A percentile compares a stretch with the other conserved stretches of the same genome.
phyloP scores from a whole-genome alignment of 1,140 invertebrate species.

The Rhysida immarginata region DNA sequence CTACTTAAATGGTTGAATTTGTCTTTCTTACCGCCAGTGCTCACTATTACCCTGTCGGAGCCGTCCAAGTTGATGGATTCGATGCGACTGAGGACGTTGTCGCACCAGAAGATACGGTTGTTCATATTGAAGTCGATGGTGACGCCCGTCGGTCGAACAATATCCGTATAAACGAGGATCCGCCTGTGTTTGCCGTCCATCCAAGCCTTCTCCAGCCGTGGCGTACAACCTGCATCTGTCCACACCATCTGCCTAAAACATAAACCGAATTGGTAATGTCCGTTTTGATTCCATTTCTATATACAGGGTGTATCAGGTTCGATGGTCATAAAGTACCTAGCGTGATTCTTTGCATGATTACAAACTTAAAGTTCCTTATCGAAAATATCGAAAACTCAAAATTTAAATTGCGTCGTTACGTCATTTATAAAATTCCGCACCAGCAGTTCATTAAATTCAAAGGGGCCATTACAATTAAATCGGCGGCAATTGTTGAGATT shows the following conservation, averaged over 20 bases:
- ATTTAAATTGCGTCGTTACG: not conserved
- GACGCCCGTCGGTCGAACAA: constrained; percentile 72
- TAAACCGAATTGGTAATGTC: not conserved
- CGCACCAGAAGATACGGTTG: constrained; percentile 85
- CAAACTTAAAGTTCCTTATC: too few relatives aligned
- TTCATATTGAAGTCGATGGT: constrained; percentile 79
- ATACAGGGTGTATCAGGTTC: not conserved
- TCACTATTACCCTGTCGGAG: constrained; percentile 40
- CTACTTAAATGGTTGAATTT: too few relatives aligned
- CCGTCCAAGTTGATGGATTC: constrained; percentile 78
- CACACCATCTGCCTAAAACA: constrained; percentile 46
- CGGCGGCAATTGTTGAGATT: too few relatives aligned
- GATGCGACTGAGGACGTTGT: constrained; percentile 83
- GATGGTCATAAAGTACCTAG: too few relatives aligned
- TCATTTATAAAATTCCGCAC: not conserved
- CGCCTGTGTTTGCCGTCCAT: constrained; percentile 83
- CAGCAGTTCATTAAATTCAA: too few relatives aligned
- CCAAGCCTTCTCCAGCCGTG: constrained; percentile 81
- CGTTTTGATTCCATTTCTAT: not conserved
- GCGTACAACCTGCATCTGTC: constrained; percentile 65
- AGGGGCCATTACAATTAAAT: too few relatives aligned
- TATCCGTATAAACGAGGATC: constrained; percentile 55
- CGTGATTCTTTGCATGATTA: too few relatives aligned
- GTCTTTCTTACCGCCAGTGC: not conserved
- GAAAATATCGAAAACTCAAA: too few relatives aligned